Evolutionary conservation across 2,888 invertebrate genomes (phyloP), one percentile per base, ranked within the genome.

Genomic region (Spicauda simplicius): DNA sequence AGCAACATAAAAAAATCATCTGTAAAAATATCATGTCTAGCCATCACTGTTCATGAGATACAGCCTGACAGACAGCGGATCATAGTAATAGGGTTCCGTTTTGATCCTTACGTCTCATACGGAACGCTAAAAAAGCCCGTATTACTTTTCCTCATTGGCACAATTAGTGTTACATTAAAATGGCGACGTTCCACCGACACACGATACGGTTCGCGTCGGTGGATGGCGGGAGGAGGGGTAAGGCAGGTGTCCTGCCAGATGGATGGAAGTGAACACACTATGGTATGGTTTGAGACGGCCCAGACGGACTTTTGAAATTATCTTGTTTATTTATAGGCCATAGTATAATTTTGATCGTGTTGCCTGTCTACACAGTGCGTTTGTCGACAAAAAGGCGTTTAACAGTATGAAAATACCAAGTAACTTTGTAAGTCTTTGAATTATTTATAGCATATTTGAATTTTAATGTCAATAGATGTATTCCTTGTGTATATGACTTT

Each of bases 71-170:
- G n/a, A n/a, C n/a, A n/a, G n/a, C n/a, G n/a, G n/a, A n/a, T n/a
- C n/a, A n/a, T n/a, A n/a, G n/a, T n/a, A n/a, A n/a, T n/a, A n/a
- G n/a, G n/a, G n/a, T n/a, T n/a, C n/a, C n/a, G n/a, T n/a, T n/a
- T n/a, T n/a, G n/a, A n/a, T n/a, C n/a, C n/a, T n/a, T n/a, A n/a
- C n/a, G n/a, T n/a, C n/a, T n/a, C n/a, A n/a, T n/a, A n/a, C n/a
- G n/a, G n/a, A n/a, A n/a, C n/a, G n/a, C n/a, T n/a, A 76, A 78
- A 82, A 85, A 81, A 78, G 73, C 76, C 72, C 74, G 76, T 80
- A 77, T 80, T 78, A 77, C 78, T 80, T 69, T 70, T 78, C 77
- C 74, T 79, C 79, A 80, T 82, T 82, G 77, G 78, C 76, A 77
- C 80, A 81, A 84, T 84, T 85, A 80, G 75, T 69, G 70, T 68